These are phyloP conservation scores for Labeo calbasu DNA, from an alignment of 2,797 vertebrate species.

Conservation along the genomic window DNA sequence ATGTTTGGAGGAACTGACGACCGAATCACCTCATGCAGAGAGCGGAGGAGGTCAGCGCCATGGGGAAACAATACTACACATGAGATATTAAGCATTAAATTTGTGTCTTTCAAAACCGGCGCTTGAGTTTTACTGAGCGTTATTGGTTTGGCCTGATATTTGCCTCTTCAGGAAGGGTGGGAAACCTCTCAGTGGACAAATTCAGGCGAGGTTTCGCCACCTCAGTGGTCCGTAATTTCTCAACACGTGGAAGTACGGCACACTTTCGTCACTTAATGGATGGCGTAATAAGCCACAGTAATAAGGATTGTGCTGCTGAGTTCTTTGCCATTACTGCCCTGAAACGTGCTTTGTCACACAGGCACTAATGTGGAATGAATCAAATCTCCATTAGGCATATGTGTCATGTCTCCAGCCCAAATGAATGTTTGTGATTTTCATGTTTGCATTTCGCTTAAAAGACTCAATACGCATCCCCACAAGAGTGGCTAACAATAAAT, in stretches of 20 bases:
- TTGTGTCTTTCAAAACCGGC: not conserved
- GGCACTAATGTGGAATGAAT: constrained; percentile 43
- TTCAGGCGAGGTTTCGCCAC: not conserved
- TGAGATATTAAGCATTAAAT: constrained; percentile 30
- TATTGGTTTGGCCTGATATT: constrained; percentile 20
- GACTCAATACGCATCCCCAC: not conserved
- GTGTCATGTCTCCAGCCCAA: constrained; percentile 5
- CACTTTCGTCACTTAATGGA: constrained; percentile 44
- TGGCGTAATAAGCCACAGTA: constrained; percentile 43
- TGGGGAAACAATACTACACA: constrained; percentile 31
- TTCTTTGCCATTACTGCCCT: constrained; percentile 28
- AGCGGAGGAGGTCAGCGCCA: constrained; percentile 31
- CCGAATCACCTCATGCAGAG: constrained; percentile 34
- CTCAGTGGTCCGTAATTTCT: not conserved
- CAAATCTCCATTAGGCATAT: constrained; percentile 50
- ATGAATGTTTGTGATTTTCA: constrained; percentile 39
- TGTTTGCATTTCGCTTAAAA: constrained; percentile 59
- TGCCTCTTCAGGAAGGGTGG: constrained; percentile 10
- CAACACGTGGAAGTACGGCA: not conserved
- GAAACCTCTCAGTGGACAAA: constrained; percentile 20
- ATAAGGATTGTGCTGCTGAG: constrained; percentile 23
- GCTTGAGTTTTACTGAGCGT: not conserved
- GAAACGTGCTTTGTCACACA: constrained; percentile 37
- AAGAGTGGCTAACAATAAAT: not conserved
- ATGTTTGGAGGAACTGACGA: constrained; percentile 33